phyloP scores from a whole-genome alignment of 2,888 invertebrate species.

The Lasius platythorax region DNA sequence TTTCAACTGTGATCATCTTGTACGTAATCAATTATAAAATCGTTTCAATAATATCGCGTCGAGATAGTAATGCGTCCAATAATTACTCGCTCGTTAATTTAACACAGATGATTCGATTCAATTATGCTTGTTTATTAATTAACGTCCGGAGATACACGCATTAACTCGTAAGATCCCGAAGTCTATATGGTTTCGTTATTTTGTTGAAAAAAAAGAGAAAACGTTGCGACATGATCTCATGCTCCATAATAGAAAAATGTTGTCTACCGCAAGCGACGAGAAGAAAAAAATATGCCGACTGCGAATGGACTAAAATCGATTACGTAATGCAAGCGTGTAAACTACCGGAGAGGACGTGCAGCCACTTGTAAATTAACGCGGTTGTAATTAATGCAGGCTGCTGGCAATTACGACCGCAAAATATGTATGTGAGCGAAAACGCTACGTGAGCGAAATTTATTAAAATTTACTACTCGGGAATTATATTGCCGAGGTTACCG shows the following conservation, averaged over 20 bases:
- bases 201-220: neutral
- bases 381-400: conserved; percentile 43
- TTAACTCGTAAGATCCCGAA: neutral
- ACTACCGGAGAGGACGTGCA: neutral
- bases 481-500: conserved; percentile 42
- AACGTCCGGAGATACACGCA: neutral
- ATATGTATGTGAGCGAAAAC: neutral
- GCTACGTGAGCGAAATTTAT: conserved; percentile 24
- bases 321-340: conserved; percentile 40
- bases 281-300: neutral
- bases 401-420: neutral
- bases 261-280: neutral
- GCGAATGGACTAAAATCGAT: conserved; percentile 35
- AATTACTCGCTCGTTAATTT: conserved; percentile 1
- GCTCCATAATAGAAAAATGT: neutral
- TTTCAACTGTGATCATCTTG: conserved; percentile 16
- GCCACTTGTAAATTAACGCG: conserved; percentile 41
- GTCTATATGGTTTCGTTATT: neutral
- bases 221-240: neutral
- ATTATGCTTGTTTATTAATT: conserved; percentile 2
- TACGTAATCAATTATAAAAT: neutral
- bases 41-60: neutral
- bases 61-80: neutral
- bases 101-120: conserved; percentile 20
- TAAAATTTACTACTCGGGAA: conserved; percentile 50